Conservation (phyloP, 1,140 invertebrate genomes). For the Lepidurus couesii region DNA sequence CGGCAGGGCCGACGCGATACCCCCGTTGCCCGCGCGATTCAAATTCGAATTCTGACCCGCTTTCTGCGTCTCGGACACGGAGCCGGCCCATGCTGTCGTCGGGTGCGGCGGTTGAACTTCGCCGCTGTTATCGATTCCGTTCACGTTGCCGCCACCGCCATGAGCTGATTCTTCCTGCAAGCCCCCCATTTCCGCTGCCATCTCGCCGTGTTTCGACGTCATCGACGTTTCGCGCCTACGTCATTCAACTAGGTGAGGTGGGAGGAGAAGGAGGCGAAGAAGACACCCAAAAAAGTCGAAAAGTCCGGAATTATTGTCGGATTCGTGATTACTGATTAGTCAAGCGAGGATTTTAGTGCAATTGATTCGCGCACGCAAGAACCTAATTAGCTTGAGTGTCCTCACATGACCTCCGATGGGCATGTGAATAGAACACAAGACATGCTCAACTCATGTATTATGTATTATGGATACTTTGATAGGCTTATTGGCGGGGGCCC, state of each 20-base stretch:
- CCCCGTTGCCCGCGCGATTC: not conserved
- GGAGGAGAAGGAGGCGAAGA: not conserved
- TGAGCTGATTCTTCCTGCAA: conserved; percentile 9
- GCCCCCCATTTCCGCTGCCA: not conserved
- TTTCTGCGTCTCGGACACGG: not conserved
- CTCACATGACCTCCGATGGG: not conserved
- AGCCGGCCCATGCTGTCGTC: conserved; percentile 4
- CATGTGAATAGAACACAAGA: not conserved
- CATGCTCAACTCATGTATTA: conserved; percentile 18
- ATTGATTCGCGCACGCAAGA: not conserved
- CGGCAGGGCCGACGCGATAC: not conserved
- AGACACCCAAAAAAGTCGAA: not conserved
- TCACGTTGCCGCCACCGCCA: not conserved
- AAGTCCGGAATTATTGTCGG: not conserved
- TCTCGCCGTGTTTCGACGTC: conserved; percentile 5
- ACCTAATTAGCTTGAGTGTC: not conserved
- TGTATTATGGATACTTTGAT: not conserved
- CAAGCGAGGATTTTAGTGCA: not conserved
- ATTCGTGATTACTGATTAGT: not conserved
- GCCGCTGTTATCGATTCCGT: not conserved
- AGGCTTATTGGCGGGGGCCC: too few species aligned
- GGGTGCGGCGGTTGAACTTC: not conserved
- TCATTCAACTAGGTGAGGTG: not conserved
- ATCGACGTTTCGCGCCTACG: not conserved
- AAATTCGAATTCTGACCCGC: not conserved